A percentile compares a stretch with the other conserved stretches of the same genome.
These are phyloP conservation scores for Mustelus asterias DNA, from an alignment of 2,113 vertebrate species.

Conservation along the genomic window DNA sequence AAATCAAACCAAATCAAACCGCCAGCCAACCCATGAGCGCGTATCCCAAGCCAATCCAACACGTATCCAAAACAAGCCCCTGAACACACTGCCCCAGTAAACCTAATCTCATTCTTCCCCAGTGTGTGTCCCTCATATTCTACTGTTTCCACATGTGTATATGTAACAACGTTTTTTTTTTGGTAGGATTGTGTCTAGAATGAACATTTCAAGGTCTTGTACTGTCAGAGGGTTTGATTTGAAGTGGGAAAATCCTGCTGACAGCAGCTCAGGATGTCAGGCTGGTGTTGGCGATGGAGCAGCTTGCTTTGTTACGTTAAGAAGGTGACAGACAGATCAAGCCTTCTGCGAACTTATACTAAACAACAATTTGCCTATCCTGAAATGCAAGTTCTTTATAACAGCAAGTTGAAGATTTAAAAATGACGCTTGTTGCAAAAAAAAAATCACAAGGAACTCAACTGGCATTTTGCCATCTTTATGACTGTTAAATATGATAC, in stretches of 20 bases:
- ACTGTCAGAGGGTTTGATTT: slow-evolving; percentile 7
- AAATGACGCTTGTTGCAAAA: neutral
- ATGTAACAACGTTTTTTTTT: neutral
- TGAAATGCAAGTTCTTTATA: neutral
- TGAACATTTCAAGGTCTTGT: slow-evolving; percentile 27
- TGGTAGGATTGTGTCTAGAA: neutral
- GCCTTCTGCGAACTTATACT: neutral
- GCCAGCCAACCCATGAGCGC: neutral
- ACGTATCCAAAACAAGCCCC: neutral
- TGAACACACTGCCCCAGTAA: neutral
- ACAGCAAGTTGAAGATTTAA: neutral
- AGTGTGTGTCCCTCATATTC: neutral
- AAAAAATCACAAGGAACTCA: neutral
- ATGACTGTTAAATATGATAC: neutral
- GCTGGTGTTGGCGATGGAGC: neutral
- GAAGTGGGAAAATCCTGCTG: neutral
- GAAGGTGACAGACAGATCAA: slow-evolving; percentile 3
- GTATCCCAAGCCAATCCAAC: neutral
- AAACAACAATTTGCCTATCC: neutral
- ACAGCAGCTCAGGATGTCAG: neutral
- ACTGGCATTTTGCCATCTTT: neutral
- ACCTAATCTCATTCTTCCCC: neutral
- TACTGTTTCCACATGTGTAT: neutral
- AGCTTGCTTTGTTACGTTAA: neutral
- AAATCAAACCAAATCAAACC: too few relatives aligned